Evolutionary conservation across 2,797 vertebrate species (phyloP), one percentile per base, ranked within the genome.

Genomic region (Ficedula albicollis): DNA sequence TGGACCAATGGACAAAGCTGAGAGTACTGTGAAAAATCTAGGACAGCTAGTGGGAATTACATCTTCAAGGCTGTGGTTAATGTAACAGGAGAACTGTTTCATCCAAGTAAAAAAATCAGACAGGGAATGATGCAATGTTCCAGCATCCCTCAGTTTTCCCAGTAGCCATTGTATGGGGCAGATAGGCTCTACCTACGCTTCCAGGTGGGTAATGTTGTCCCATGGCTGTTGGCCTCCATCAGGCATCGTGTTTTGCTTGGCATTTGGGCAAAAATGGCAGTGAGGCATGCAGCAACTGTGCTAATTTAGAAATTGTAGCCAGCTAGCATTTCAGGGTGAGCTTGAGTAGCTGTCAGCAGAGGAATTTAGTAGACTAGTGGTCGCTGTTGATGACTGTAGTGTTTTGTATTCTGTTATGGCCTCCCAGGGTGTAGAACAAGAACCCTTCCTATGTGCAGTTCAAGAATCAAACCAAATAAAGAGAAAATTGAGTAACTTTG

Each of bases 391-490:
- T 94, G 70, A 54, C 80, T 95, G 76, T 54, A 51, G 55, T 88
- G 89, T 95, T 95, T 90, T 95, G 68, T 93, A 43, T 82, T 87
- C 74, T 95, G 19, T 58, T 58, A 74, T 70, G 93, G 87, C 95
- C 87, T 93, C 95, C 91, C 70, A 77, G 95, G 83, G 89, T 67
- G 91, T 36, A 60, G 74, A 77, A 82, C 67, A 79, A 89, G 93
- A 84, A 27, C 63, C 80, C 38, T 92, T 95, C 87, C 44, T 88
- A 70, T 87, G 80, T 38, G 70, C 59, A 46, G 89, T 84, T 93
- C 83, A 87, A 96, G 91, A 96, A 95, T 76, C 89, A 79, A 93
- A 93, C 95, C 94, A 96, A 97, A 96, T 96, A 96, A 96, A 97
- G 95, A 94, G 60, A 97, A 95, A 91, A 90, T 78, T 39, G 67